Conservation (phyloP, 1,140 invertebrate genomes). For the Telenomus remus region DNA sequence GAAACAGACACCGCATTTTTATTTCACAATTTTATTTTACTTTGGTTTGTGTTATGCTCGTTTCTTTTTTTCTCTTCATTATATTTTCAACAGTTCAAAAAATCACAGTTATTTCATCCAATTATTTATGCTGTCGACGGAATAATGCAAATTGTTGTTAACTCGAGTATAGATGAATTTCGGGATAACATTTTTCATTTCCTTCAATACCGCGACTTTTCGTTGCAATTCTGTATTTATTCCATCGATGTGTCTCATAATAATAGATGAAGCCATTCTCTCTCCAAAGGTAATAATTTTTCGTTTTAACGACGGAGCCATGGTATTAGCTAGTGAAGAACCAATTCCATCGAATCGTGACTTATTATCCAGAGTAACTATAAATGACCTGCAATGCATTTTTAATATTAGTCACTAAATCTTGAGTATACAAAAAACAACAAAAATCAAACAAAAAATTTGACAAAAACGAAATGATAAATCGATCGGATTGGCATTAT, state of each 20-base stretch:
- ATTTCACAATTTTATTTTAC: no score
- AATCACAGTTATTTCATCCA: background rate
- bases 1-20: no score
- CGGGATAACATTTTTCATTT: background rate
- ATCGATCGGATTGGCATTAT: no score
- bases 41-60: no score
- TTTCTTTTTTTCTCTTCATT: no score
- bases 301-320: conserved; percentile 16
- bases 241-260: conserved; percentile 13
- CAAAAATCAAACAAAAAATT: no score
- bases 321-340: conserved; percentile 14
- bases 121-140: background rate
- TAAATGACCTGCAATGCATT: conserved; percentile 11
- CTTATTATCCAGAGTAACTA: conserved; percentile 16
- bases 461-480: no score
- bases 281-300: conserved; percentile 29
- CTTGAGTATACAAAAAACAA: background rate
- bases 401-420: background rate
- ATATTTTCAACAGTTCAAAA: no score
- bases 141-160: background rate
- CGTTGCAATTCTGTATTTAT: conserved; percentile 19
- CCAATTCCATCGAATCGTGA: conserved; percentile 19
- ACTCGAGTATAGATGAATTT: background rate
- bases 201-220: conserved; percentile 2
- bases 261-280: conserved; percentile 15